Base-by-base conservation (phyloP, 2,113 vertebrate genomes). In the Taxidea taxus region DNA sequence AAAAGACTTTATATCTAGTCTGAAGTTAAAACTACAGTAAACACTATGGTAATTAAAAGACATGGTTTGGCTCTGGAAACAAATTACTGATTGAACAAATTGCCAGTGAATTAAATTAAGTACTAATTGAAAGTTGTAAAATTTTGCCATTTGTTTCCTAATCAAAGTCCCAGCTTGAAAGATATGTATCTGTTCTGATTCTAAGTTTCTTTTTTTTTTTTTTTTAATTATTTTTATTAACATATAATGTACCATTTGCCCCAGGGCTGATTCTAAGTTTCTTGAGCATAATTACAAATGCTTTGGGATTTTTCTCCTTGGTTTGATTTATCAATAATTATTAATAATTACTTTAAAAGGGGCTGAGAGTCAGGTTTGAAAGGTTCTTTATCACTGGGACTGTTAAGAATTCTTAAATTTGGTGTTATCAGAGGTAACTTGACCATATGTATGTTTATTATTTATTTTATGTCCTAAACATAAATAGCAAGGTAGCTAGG, bases 401-500 rank as follows among this genome's bases (percentile, higher is more conserved):
- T n/a, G 70, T 84, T 94, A 85, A 70, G 49, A 92, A 80, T 70
- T 96, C 54, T 94, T 95, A 95, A 92, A 66, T 87, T 94, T 97
- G 88, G 11, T 97, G 42, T 95, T 88, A 47, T 5, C 54, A 34
- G 68, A 90, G 74, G 68, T 87, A 94, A 77, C 54, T 84, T 97
- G 62, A 81, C 7, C 10, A 47, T 90, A n/a, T 27, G 2, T 74
- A n/a, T 75, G 18, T 83, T 78, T 95, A 34, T 77, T 80, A 31
- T 54, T 92, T 84, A 39, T 95, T 94, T 56, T 60, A 77, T 87
- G 25, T 85, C 91, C 64, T 72, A 82, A 94, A 58, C 54, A 64
- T 27, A 62, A n/a, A 88, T 87, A 86, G 64, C 37, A 74, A 27
- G 7, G 18, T 70, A 70, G 34, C 37, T 64, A 96, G 23, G 64